These are phyloP conservation scores for Apteryx mantelli DNA, from an alignment of 2,113 vertebrate species.

Conservation along the genomic window DNA sequence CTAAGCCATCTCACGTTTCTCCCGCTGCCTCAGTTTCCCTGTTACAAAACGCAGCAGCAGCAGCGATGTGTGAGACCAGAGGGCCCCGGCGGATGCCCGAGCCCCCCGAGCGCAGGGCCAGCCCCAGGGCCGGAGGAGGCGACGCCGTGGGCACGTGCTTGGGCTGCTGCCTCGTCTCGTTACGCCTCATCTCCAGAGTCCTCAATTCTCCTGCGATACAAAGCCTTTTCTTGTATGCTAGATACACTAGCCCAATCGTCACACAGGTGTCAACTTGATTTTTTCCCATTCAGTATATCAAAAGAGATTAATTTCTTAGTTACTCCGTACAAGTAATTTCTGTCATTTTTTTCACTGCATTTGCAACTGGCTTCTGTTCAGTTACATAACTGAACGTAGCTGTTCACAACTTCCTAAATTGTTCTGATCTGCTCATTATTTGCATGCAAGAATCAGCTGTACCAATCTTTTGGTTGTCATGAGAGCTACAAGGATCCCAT, in stretches of 20 bases:
- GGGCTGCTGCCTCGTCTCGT: neutral
- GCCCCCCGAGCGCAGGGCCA: rapidly evolving
- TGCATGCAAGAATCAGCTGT: neutral
- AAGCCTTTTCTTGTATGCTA: neutral
- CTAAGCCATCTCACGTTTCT: rapidly evolving
- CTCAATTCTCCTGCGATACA: rapidly evolving
- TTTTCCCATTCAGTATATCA: neutral
- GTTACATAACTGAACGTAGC: neutral
- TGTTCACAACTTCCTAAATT: neutral
- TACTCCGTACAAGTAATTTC: conserved; percentile 18
- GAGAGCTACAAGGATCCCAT: neutral
- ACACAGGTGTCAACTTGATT: neutral
- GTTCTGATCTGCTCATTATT: neutral
- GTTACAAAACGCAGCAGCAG: neutral
- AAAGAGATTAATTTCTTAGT: neutral
- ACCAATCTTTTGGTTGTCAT: neutral
- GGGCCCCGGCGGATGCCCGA: neutral
- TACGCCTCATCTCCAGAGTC: neutral
- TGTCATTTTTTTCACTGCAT: neutral
- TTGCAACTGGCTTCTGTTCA: neutral
- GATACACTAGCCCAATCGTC: neutral
- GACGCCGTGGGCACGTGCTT: too few relatives aligned
- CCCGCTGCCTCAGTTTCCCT: neutral
- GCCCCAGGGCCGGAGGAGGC: neutral
- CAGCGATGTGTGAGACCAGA: neutral